phyloP scores from a whole-genome alignment of 2,888 invertebrate genomes.

The Amphipyra tragopoginis region DNA sequence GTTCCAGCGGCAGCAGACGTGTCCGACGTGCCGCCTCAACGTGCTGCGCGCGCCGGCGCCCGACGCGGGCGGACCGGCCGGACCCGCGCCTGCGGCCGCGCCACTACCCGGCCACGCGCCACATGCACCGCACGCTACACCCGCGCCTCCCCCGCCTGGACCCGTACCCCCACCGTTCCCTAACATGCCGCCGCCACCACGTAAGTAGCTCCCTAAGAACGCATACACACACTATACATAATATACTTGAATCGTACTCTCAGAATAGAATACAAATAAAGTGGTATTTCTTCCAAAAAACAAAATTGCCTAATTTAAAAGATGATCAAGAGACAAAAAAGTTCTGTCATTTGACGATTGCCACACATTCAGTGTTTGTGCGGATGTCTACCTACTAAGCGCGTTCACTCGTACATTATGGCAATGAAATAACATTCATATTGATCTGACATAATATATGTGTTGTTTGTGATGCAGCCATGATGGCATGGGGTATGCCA shows the following conservation, averaged over 20 bases:
- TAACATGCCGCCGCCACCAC: conserved; percentile 80
- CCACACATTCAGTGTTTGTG: too few species aligned
- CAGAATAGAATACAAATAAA: too few species aligned
- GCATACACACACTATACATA: too few species aligned
- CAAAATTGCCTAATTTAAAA: too few species aligned
- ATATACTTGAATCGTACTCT: too few species aligned
- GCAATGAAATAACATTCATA: too few species aligned
- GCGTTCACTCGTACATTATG: neutral
- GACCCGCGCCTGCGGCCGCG: conserved; percentile 45
- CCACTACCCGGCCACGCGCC: conserved; percentile 50
- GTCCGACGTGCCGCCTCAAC: conserved; percentile 99
- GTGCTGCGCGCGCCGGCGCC: conserved; percentile 90
- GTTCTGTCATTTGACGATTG: too few species aligned
- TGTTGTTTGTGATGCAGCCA: conserved; percentile 65
- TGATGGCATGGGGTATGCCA: conserved; percentile 86
- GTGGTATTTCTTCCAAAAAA: too few species aligned
- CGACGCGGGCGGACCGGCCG: conserved; percentile 61
- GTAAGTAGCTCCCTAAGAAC: conserved; percentile 59
- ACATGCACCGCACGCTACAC: conserved; percentile 64
- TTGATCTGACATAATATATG: neutral
- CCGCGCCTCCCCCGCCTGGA: conserved; percentile 62
- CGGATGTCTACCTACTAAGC: too few species aligned
- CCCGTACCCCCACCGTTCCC: conserved; percentile 77
- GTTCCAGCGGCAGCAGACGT: conserved; percentile 99
- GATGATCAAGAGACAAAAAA: too few species aligned